These are phyloP conservation scores for Lacanobia oleracea DNA, from an alignment of 2,888 invertebrate genomes.

Conservation along the genomic window DNA sequence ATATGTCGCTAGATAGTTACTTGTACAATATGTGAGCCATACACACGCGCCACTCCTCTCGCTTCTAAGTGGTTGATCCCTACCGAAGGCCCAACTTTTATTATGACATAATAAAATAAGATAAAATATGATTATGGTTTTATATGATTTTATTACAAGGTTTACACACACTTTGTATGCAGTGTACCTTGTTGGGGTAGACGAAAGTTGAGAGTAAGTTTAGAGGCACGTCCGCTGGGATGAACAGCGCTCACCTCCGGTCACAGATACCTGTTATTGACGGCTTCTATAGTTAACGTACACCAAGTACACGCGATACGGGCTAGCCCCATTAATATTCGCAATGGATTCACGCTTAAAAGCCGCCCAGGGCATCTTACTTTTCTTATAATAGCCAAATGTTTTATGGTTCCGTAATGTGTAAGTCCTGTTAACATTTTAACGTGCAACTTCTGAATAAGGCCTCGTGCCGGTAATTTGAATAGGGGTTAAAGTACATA, in stretches of 20 bases:
- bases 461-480: constrained; percentile 32
- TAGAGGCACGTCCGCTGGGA: constrained; percentile 39
- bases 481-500: constrained; percentile 6
- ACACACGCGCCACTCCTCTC: constrained; percentile 19
- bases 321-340: constrained; percentile 67
- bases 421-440: constrained; percentile 40
- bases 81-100: constrained; percentile 34
- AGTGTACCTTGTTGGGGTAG: constrained; percentile 10
- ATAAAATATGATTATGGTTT: constrained; percentile 9
- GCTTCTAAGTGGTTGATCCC: constrained; percentile 20
- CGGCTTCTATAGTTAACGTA: constrained; percentile 53
- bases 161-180: constrained; percentile 22
- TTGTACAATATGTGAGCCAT: constrained; percentile 13
- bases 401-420: constrained; percentile 54
- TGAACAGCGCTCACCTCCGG: constrained; percentile 44
- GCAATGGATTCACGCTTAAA: constrained; percentile 66
- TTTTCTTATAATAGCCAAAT: constrained; percentile 60
- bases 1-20: background rate
- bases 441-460: constrained; percentile 35
- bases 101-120: constrained; percentile 21
- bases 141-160: constrained; percentile 15
- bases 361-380: constrained; percentile 61
- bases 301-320: constrained; percentile 38
- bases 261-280: constrained; percentile 63
- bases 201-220: constrained; percentile 46